These are phyloP conservation scores for Rotaria sp. DNA, from an alignment of 2,888 invertebrate genomes.

Conservation along the genomic window DNA sequence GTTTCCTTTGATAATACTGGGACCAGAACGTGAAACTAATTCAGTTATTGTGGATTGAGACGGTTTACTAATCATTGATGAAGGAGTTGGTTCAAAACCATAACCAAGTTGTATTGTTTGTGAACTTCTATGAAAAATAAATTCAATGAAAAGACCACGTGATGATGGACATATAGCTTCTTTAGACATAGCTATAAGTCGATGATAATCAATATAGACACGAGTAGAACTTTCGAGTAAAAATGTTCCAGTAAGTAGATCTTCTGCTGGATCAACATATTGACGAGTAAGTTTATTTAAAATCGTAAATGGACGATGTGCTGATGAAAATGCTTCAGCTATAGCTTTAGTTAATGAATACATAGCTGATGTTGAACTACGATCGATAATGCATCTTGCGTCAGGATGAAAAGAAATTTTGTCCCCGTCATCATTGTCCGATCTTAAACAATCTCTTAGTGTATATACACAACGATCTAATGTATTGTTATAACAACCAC, in stretches of 20 bases:
- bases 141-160: conserved; percentile 2
- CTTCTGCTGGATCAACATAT: conserved; percentile 26
- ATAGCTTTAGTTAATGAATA: not conserved
- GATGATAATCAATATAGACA: conserved; percentile 19
- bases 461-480: conserved; percentile 24
- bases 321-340: no score
- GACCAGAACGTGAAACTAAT: not conserved
- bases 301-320: not conserved
- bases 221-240: conserved; percentile 2
- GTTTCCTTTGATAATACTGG: not conserved
- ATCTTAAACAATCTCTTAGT: conserved; percentile 3
- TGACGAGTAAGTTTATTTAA: conserved; percentile 17
- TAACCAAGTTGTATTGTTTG: conserved; percentile 16
- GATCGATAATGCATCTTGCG: not conserved
- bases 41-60: conserved; percentile 10
- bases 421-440: not conserved
- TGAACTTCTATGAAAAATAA: conserved; percentile 8
- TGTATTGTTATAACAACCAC: conserved; percentile 17
- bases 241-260: conserved; percentile 12
- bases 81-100: not conserved
- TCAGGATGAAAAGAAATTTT: not conserved
- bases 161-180: not conserved
- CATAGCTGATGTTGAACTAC: conserved; percentile 9
- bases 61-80: not conserved
- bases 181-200: not conserved